A percentile compares a stretch with the other conserved stretches of the same genome.
Evolutionary conservation across 2,888 invertebrate species (phyloP).

Genomic region (Heliconius ethilla): DNA sequence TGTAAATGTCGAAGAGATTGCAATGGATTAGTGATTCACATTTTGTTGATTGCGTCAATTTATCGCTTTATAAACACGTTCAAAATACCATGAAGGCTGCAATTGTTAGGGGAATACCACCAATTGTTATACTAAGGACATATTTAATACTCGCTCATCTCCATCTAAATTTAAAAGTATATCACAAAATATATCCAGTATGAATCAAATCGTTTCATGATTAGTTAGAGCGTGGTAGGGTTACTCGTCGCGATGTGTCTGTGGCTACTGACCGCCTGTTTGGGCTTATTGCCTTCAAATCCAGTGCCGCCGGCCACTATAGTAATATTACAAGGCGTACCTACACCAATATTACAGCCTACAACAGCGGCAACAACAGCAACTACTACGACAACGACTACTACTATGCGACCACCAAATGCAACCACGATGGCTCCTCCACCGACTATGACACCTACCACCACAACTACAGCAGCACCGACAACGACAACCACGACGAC

Average conservation of each 20-base stretch:
- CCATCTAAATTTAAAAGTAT: slow-evolving; percentile 54
- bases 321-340: slow-evolving; percentile 63
- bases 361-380: slow-evolving; percentile 59
- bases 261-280: slow-evolving; percentile 77
- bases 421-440: slow-evolving; percentile 45
- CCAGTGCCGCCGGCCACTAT: slow-evolving; percentile 58
- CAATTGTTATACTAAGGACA: slow-evolving; percentile 67
- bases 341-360: slow-evolving; percentile 69
- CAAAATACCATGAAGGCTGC: slow-evolving; percentile 78
- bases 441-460: slow-evolving; percentile 35
- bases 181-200: slow-evolving; percentile 49
- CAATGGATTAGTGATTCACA: slow-evolving; percentile 67
- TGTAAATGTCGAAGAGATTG: slow-evolving; percentile 36
- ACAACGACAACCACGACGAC: slow-evolving; percentile 45
- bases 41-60: slow-evolving; percentile 77
- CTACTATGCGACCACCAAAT: slow-evolving; percentile 29
- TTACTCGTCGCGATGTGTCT: slow-evolving; percentile 64
- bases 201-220: slow-evolving; percentile 35
- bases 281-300: slow-evolving; percentile 69
- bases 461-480: slow-evolving; percentile 29
- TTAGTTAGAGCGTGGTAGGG: slow-evolving; percentile 34
- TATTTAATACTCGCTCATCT: slow-evolving; percentile 70
- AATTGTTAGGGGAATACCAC: slow-evolving; percentile 77
- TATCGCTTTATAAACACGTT: slow-evolving; percentile 69
- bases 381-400: slow-evolving; percentile 46